Conservation (phyloP, 2,888 invertebrate species). For the Boloria euphrosyne region DNA sequence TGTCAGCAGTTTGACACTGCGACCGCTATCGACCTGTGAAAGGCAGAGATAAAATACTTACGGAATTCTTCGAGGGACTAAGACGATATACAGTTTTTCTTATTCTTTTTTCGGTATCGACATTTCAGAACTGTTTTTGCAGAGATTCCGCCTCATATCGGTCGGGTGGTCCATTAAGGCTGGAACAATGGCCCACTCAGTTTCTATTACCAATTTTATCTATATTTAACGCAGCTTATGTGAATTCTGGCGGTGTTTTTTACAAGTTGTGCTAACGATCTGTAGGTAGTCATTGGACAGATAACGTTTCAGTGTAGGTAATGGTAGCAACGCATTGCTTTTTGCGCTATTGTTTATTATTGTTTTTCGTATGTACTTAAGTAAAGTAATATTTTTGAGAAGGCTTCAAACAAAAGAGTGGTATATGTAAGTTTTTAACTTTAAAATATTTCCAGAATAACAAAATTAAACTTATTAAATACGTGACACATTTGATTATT, state of each 20-base stretch:
- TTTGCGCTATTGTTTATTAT: slow-evolving; percentile 12
- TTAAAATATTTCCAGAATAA: too few relatives aligned
- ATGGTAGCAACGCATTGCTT: slow-evolving; percentile 15
- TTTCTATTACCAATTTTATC: slow-evolving; percentile 76
- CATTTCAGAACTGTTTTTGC: slow-evolving; percentile 70
- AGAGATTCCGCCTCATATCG: slow-evolving; percentile 58
- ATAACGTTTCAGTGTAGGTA: slow-evolving; percentile 32
- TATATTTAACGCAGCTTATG: slow-evolving; percentile 75
- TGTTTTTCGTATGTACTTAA: slow-evolving; percentile 3
- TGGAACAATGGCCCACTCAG: slow-evolving; percentile 76
- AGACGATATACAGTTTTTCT: slow-evolving; percentile 70
- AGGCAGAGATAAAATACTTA: slow-evolving; percentile 75
- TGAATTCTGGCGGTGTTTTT: slow-evolving; percentile 65
- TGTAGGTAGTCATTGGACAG: slow-evolving; percentile 49
- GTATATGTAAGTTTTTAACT: background rate
- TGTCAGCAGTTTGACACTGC: slow-evolving; percentile 67
- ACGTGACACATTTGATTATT: too few relatives aligned
- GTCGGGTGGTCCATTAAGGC: slow-evolving; percentile 77
- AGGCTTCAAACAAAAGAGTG: background rate
- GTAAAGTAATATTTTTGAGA: background rate
- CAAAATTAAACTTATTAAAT: too few relatives aligned
- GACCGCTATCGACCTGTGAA: slow-evolving; percentile 75
- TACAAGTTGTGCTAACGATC: slow-evolving; percentile 52
- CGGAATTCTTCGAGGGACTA: slow-evolving; percentile 74
- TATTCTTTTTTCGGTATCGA: slow-evolving; percentile 66